Percentiles rank a stretch among this genome's conserved stretches.
These are phyloP conservation scores for Phodopus roborovskii DNA, from an alignment of 2,113 vertebrate species.

Conservation along the genomic window DNA sequence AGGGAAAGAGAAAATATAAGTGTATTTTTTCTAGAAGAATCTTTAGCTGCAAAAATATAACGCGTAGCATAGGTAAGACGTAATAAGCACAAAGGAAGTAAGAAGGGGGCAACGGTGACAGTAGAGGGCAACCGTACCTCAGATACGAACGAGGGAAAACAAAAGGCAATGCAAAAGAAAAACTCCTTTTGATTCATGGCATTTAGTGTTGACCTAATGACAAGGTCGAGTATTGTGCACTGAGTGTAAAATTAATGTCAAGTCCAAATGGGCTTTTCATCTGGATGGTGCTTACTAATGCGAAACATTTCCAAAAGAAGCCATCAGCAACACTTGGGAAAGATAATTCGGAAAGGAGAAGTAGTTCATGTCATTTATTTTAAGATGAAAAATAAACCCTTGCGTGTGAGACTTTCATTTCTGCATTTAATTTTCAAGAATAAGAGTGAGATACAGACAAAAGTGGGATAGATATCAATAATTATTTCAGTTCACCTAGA, in stretches of 20 bases:
- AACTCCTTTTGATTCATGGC: slow-evolving; percentile 53
- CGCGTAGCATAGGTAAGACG: neutral
- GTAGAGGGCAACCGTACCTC: slow-evolving; percentile 34
- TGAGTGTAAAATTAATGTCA: slow-evolving; percentile 76
- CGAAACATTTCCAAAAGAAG: slow-evolving; percentile 67
- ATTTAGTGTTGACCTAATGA: slow-evolving; percentile 73
- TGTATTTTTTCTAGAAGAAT: neutral
- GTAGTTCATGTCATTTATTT: slow-evolving; percentile 75
- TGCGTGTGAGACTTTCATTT: slow-evolving; percentile 75
- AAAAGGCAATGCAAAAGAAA: slow-evolving; percentile 58
- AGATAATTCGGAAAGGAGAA: slow-evolving; percentile 73
- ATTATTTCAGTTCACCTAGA: slow-evolving; percentile 71
- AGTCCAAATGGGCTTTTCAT: slow-evolving; percentile 77
- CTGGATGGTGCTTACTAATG: slow-evolving; percentile 72
- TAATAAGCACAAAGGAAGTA: neutral
- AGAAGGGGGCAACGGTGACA: slow-evolving; percentile 29
- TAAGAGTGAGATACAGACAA: slow-evolving; percentile 56
- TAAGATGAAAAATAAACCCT: slow-evolving; percentile 74
- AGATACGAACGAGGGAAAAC: slow-evolving; percentile 54
- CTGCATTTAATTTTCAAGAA: slow-evolving; percentile 60
- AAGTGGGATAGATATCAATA: slow-evolving; percentile 73
- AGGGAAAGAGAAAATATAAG: neutral
- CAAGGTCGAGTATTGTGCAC: slow-evolving; percentile 70
- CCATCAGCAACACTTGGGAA: slow-evolving; percentile 60
- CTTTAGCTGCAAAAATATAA: slow-evolving; percentile 21